These are phyloP conservation scores for Amblyopsis hoosieri DNA, from an alignment of 2,797 vertebrate species.

Conservation along the genomic window DNA sequence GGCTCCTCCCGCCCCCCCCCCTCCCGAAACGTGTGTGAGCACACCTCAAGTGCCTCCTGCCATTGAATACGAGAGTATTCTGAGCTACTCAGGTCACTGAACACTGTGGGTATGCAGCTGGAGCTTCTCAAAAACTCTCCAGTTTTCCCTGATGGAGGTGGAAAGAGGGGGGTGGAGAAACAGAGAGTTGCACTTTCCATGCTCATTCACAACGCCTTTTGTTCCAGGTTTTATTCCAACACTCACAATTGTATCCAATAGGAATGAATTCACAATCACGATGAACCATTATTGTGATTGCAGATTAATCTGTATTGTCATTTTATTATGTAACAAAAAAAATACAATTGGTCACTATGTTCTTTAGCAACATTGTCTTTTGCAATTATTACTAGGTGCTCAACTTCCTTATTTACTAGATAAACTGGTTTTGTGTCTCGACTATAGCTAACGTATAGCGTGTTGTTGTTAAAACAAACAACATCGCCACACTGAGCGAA, in stretches of 20 bases:
- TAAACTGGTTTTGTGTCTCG: too few species aligned
- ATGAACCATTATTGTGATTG: too few species aligned
- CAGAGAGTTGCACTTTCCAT: slow-evolving; percentile 35
- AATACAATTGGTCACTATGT: too few species aligned
- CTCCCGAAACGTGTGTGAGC: slow-evolving; percentile 40
- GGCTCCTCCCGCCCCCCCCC: slow-evolving; percentile 2
- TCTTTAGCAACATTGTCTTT: too few species aligned
- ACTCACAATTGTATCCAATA: slow-evolving; percentile 2
- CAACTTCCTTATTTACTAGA: too few species aligned
- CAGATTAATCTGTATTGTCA: too few species aligned
- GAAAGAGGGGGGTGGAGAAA: slow-evolving; percentile 27
- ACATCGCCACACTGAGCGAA: too few species aligned
- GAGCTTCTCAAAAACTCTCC: slow-evolving; percentile 45
- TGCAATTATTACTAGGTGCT: too few species aligned
- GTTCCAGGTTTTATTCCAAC: slow-evolving; percentile 8
- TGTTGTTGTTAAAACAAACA: too few species aligned
- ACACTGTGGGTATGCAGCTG: slow-evolving; percentile 54
- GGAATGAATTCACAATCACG: too few species aligned
- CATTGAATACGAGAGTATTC: slow-evolving; percentile 51
- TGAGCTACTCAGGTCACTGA: slow-evolving; percentile 50
- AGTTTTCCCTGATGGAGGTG: slow-evolving; percentile 64
- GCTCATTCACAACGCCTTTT: slow-evolving; percentile 2
- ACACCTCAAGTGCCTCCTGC: slow-evolving; percentile 63
- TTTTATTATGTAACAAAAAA: too few species aligned
- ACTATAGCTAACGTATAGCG: too few species aligned